These are phyloP conservation scores for Paramormyrops hopkinsi DNA, from an alignment of 2,797 vertebrate species.

Conservation along the genomic window DNA sequence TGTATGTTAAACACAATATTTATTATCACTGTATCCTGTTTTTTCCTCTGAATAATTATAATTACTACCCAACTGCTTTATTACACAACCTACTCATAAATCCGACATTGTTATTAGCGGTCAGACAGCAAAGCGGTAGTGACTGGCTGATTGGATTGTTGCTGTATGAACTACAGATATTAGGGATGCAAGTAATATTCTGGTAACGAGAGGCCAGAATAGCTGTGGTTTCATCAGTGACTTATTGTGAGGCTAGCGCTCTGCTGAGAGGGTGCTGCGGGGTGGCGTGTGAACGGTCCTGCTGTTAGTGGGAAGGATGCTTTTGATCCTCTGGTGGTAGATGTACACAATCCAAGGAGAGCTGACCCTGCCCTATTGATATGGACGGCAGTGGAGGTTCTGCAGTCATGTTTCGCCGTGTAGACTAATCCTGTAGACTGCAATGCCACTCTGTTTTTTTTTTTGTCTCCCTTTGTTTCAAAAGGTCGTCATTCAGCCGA, in stretches of 20 bases:
- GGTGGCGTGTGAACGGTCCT: neutral
- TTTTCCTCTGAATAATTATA: neutral
- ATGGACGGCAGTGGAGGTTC: neutral
- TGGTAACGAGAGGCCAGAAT: neutral
- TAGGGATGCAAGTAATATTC: neutral
- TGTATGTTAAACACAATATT: neutral
- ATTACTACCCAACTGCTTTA: neutral
- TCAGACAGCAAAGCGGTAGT: neutral
- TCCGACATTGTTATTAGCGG: neutral
- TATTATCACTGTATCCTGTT: neutral
- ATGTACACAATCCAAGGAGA: neutral
- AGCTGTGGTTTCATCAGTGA: neutral
- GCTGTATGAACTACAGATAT: neutral
- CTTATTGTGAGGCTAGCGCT: neutral
- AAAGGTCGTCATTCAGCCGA: neutral
- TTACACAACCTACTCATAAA: neutral
- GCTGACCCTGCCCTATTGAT: neutral
- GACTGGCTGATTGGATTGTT: neutral
- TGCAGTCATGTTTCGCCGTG: conserved; percentile 47
- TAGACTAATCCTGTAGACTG: conserved; percentile 71
- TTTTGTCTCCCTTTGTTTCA: neutral
- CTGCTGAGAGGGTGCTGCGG: neutral
- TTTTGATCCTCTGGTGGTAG: neutral
- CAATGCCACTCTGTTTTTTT: conserved; percentile 17
- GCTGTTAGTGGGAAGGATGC: neutral